phyloP scores from a whole-genome alignment of 2,888 invertebrate genomes.

The Nysson spinosus region DNA sequence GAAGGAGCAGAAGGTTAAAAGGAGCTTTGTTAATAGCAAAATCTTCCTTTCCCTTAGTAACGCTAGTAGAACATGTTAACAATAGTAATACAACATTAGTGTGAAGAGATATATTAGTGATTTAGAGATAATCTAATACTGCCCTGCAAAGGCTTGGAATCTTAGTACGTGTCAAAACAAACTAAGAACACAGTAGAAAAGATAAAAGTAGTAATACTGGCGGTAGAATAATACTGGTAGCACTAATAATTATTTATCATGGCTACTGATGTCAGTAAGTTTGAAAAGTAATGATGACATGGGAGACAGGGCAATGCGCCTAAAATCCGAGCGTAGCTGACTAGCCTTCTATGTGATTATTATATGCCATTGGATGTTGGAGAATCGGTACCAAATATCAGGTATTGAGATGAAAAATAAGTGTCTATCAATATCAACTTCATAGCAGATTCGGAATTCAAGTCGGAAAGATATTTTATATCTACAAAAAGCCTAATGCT shows the following conservation, averaged over 20 bases:
- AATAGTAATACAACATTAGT: conserved; percentile 26
- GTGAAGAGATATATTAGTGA: conserved; percentile 24
- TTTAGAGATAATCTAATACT: conserved; percentile 28
- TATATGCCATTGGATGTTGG: conserved; percentile 55
- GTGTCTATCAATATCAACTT: conserved; percentile 44
- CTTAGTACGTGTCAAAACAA: conserved; percentile 26
- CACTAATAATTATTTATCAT: conserved; percentile 57
- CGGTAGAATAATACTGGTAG: conserved; percentile 53
- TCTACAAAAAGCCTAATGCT: background rate
- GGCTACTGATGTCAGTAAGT: conserved; percentile 57
- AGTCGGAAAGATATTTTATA: background rate
- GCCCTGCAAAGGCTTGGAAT: conserved; percentile 28
- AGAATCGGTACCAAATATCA: conserved; percentile 30
- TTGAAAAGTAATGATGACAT: conserved; percentile 51
- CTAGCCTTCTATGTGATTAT: conserved; percentile 63
- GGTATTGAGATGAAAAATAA: conserved; percentile 21
- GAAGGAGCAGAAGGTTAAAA: conserved; percentile 7
- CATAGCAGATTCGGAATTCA: background rate
- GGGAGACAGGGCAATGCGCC: conserved; percentile 54
- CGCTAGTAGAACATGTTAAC: conserved; percentile 19
- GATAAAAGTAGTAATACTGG: conserved; percentile 51
- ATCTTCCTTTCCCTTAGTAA: conserved; percentile 28
- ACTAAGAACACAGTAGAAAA: conserved; percentile 38
- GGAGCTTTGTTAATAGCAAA: conserved; percentile 27
- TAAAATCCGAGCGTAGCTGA: conserved; percentile 70